Evolutionary conservation across 2,888 invertebrate species (phyloP).

Genomic region (Sesia bembeciformis): DNA sequence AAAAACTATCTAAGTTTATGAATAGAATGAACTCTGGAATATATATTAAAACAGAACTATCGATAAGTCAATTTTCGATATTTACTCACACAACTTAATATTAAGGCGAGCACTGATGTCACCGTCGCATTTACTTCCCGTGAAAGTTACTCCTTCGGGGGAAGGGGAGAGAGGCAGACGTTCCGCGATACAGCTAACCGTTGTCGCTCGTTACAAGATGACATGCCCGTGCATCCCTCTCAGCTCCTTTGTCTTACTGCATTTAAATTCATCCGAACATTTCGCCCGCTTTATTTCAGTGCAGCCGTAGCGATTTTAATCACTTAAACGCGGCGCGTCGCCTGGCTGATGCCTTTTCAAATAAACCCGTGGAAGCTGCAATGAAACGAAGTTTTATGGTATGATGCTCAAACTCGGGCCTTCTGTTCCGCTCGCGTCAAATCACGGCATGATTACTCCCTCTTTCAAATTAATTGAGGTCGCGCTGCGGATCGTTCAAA

Average conservation of each 20-base stretch:
- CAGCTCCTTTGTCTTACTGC: constrained; percentile 39
- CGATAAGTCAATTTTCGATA: too few species aligned
- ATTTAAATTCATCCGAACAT: constrained; percentile 64
- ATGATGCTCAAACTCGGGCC: background rate
- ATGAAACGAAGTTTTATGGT: constrained; percentile 10
- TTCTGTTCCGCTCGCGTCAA: background rate
- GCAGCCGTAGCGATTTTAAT: constrained; percentile 58
- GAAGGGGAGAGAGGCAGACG: background rate
- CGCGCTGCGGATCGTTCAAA: background rate
- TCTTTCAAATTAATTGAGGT: background rate
- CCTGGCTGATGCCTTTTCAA: constrained; percentile 18
- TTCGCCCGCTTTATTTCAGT: constrained; percentile 46
- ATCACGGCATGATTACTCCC: background rate
- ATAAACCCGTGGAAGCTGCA: constrained; percentile 9
- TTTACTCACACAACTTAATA: background rate
- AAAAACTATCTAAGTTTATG: too few species aligned
- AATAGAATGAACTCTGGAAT: too few species aligned
- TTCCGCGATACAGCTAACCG: background rate
- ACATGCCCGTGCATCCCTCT: constrained; percentile 26
- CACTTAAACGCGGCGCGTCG: constrained; percentile 55
- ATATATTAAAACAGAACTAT: too few species aligned
- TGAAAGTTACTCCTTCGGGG: background rate
- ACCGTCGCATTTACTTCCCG: background rate
- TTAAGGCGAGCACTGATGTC: background rate
- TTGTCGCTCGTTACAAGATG: constrained; percentile 28